Evolutionary conservation across 2,113 vertebrate species (phyloP).

Genomic region (Heliornis fulica): DNA sequence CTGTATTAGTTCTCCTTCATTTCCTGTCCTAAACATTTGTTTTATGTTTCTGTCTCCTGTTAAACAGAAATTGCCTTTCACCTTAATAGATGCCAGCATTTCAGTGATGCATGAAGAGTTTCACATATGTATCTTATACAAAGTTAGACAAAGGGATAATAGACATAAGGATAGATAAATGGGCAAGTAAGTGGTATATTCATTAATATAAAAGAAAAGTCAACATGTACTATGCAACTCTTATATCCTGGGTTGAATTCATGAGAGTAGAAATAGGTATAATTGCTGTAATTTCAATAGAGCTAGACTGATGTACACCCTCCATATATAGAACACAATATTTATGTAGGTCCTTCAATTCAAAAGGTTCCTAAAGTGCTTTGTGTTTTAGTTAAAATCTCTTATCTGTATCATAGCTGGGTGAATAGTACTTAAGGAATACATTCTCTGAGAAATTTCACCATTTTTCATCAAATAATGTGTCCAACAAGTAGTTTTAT

Average conservation of each 20-base stretch:
- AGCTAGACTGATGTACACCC: neutral
- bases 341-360: slow-evolving; percentile 13
- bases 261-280: neutral
- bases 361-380: slow-evolving; percentile 28
- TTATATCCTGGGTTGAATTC: neutral
- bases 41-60: slow-evolving; percentile 32
- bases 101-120: neutral
- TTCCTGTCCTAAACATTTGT: slow-evolving; percentile 45
- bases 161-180: neutral
- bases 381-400: slow-evolving; percentile 36
- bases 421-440: neutral
- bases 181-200: neutral
- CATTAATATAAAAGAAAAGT: neutral
- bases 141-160: neutral
- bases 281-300: neutral
- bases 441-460: neutral
- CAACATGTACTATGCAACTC: neutral
- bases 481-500: slow-evolving; percentile 36
- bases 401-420: slow-evolving; percentile 1
- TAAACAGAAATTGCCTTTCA: slow-evolving; percentile 29
- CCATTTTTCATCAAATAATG: slow-evolving; percentile 15
- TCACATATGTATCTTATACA: neutral
- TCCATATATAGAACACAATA: neutral
- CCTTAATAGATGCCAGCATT: neutral
- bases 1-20: slow-evolving; percentile 49